Conservation (phyloP, 1,140 invertebrate species). For the Drosophila grimshawi region DNA sequence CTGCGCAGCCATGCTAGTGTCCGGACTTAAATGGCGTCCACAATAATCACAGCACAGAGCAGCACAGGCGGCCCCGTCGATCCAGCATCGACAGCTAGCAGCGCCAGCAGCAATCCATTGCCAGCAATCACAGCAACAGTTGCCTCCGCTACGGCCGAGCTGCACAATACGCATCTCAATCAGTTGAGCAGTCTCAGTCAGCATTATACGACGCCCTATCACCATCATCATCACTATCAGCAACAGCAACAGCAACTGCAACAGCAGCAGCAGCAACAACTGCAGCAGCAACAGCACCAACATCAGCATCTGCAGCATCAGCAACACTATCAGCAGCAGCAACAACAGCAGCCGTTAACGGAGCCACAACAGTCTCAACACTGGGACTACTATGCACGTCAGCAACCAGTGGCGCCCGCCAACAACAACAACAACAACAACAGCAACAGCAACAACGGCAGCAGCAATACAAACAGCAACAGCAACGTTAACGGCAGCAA, state of each 20-base stretch:
- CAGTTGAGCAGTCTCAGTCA: conserved; percentile 79
- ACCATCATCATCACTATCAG: conserved; percentile 62
- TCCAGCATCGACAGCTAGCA: conserved; percentile 46
- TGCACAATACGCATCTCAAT: conserved; percentile 77
- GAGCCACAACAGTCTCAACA: conserved; percentile 64
- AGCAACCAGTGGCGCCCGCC: conserved; percentile 59
- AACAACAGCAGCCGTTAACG: conserved; percentile 32
- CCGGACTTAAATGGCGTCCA: conserved; percentile 82
- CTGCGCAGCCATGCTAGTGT: conserved; percentile 79
- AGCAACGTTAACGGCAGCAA: conserved; percentile 31
- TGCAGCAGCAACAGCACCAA: conserved; percentile 58
- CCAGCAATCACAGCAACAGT: conserved; percentile 39
- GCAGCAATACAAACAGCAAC: conserved; percentile 32
- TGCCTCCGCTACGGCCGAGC: conserved; percentile 49
- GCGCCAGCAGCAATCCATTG: conserved; percentile 40
- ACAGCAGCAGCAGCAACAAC: conserved; percentile 56
- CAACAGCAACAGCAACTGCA: conserved; percentile 59
- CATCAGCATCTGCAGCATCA: conserved; percentile 47
- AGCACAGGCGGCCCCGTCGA: conserved; percentile 72
- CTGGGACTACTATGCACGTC: conserved; percentile 83
- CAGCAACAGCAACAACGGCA: conserved; percentile 35
- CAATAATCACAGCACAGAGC: conserved; percentile 83
- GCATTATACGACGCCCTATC: conserved; percentile 67
- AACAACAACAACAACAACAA: conserved; percentile 45
- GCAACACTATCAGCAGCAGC: conserved; percentile 48